These are phyloP conservation scores for Prolemur simus DNA, from an alignment of 2,113 vertebrate species.

Conservation along the genomic window DNA sequence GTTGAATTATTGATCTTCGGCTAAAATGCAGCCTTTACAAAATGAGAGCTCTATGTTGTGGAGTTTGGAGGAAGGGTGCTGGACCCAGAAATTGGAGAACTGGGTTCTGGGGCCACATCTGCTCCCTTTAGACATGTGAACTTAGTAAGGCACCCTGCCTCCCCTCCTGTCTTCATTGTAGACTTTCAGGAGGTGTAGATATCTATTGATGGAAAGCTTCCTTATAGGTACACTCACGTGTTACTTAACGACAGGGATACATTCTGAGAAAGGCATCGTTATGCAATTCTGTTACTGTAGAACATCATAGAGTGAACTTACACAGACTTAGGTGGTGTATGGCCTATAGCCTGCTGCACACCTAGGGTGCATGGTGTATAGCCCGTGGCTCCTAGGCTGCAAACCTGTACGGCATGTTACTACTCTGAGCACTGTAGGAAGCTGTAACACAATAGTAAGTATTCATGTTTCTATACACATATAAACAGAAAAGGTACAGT, in stretches of 20 bases:
- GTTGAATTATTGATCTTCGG: background rate
- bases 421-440: background rate
- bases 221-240: background rate
- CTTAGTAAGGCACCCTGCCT: background rate
- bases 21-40: background rate
- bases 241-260: background rate
- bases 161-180: rapidly evolving
- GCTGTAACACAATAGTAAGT: background rate
- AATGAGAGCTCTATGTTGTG: background rate
- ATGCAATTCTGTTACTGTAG: no score
- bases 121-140: background rate
- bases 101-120: background rate
- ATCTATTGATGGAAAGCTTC: background rate
- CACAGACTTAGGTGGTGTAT: background rate
- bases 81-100: background rate
- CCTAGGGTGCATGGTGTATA: background rate
- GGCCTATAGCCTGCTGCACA: background rate
- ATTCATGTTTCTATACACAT: background rate
- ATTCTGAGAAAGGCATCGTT: background rate
- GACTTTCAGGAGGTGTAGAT: background rate
- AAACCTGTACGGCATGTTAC: background rate
- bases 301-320: background rate
- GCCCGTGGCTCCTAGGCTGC: background rate
- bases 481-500: background rate
- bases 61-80: background rate